Percentiles rank a stretch among this genome's conserved stretches.
Conservation (phyloP, 1,140 invertebrate genomes). For the Leptonema lineaticorne region DNA sequence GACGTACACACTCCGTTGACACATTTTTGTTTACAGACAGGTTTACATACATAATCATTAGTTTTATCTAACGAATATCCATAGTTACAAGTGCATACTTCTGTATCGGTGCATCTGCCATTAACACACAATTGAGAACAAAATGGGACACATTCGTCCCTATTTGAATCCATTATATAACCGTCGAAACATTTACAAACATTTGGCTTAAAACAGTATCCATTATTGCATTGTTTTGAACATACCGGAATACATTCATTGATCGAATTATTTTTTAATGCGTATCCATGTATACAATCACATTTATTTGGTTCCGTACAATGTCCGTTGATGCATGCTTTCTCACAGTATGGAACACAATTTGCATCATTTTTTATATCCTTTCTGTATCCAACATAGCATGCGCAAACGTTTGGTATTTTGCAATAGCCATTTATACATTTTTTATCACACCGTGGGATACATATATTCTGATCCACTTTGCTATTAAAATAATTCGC, state of each 20-base stretch:
- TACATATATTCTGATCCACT: conserved; percentile 41
- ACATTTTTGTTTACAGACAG: conserved; percentile 51
- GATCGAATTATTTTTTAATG: neutral
- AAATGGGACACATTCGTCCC: neutral
- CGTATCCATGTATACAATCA: conserved; percentile 40
- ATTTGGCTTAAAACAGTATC: conserved; percentile 45
- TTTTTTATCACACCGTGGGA: conserved; percentile 41
- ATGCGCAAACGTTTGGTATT: conserved; percentile 27
- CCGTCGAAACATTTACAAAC: conserved; percentile 58
- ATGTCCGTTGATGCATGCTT: conserved; percentile 51
- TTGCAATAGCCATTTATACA: conserved; percentile 22
- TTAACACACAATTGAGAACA: conserved; percentile 44
- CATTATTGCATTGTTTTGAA: conserved; percentile 19
- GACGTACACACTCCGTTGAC: conserved; percentile 51
- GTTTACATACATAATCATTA: conserved; percentile 44
- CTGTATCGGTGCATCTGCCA: conserved; percentile 56
- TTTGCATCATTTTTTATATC: conserved; percentile 45
- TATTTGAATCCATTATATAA: conserved; percentile 45
- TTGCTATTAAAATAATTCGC: conserved; percentile 33
- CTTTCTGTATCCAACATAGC: neutral
- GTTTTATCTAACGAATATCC: conserved; percentile 53
- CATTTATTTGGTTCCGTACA: conserved; percentile 48
- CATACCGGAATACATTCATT: conserved; percentile 39
- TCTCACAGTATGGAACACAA: conserved; percentile 51
- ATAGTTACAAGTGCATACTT: conserved; percentile 55